Evolutionary conservation across 2,797 vertebrate genomes (phyloP).

Genomic region (Anableps anableps): DNA sequence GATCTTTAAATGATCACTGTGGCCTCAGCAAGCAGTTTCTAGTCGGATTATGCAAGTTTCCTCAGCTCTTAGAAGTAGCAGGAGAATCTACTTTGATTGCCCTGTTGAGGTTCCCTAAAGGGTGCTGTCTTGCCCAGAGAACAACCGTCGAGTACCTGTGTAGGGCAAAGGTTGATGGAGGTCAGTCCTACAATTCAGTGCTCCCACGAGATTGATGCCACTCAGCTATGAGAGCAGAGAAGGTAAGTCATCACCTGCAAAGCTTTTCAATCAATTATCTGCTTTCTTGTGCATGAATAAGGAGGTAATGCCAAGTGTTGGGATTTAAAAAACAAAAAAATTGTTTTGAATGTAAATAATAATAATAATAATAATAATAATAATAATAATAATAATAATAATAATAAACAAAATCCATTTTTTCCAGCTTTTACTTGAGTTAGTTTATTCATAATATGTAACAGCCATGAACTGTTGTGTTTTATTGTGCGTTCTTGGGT

Average conservation of each 20-base stretch:
- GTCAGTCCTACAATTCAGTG: slow-evolving; percentile 20
- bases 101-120: slow-evolving; percentile 18
- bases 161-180: slow-evolving; percentile 27
- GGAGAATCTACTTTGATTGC: not conserved
- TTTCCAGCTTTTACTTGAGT: not conserved
- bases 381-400: no score
- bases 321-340: not conserved
- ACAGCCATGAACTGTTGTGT: not conserved
- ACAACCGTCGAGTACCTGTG: slow-evolving; percentile 17
- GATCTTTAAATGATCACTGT: slow-evolving; percentile 29
- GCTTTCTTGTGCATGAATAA: not conserved
- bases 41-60: slow-evolving; percentile 39
- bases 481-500: not conserved
- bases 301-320: not conserved
- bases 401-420: not conserved
- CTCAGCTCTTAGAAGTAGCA: not conserved
- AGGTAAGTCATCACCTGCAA: slow-evolving; percentile 48
- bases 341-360: not conserved
- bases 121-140: slow-evolving; percentile 15
- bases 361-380: no score
- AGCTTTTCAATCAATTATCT: not conserved
- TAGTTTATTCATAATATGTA: not conserved
- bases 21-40: slow-evolving; percentile 13
- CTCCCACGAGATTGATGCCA: slow-evolving; percentile 30
- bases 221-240: slow-evolving; percentile 20